Base-by-base conservation (phyloP, 2,797 vertebrate species). In the Podargus strigoides region DNA sequence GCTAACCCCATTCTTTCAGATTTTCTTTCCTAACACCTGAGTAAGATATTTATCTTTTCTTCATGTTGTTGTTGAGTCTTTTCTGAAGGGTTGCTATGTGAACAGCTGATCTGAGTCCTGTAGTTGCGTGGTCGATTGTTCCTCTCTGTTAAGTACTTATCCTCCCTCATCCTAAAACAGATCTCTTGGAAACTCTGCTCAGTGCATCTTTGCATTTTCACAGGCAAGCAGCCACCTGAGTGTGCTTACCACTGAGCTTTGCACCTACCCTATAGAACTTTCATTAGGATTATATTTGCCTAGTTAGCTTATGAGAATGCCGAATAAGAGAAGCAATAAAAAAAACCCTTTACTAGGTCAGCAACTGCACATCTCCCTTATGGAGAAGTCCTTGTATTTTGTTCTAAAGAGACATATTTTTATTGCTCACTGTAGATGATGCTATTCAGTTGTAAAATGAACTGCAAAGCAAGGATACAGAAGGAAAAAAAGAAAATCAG, bases 291-390 rank as follows among this genome's bases (percentile, higher is more conserved):
- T 14, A 3, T 47, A 39, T 80, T 70, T 83, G 17, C 39, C 22
- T 80, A 11, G 36, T 32, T 77, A 55, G 12, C 1, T 80, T 64
- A 32, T 28, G 17, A 59, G 22, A 93, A 70, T 59, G 12, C 15
- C 11, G 72, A 13, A 11, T 23, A 63, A 75, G 24, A 67, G 4
- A 13, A 92, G 26, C 10, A 63, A 59, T 20, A 74, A 76, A 58
- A 70, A 47, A 7, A 3, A 5, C 44, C 28, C 9, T 58, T 59
- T 78, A 27, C 16, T 64, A 7, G 4, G 23, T 85, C 46, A 84
- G 21, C 2, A 2, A 60, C 26, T 53, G 8, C 0, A 0, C 1
- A 0, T 69, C 20, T 68, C 23, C 27, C 24, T 75, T 68, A 62
- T 28, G 5, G 20, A 36, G 10, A 79, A 55, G 14, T 41, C 22